These are phyloP conservation scores for Odobenus rosmarus DNA, from an alignment of 2,113 vertebrate species.

Conservation along the genomic window DNA sequence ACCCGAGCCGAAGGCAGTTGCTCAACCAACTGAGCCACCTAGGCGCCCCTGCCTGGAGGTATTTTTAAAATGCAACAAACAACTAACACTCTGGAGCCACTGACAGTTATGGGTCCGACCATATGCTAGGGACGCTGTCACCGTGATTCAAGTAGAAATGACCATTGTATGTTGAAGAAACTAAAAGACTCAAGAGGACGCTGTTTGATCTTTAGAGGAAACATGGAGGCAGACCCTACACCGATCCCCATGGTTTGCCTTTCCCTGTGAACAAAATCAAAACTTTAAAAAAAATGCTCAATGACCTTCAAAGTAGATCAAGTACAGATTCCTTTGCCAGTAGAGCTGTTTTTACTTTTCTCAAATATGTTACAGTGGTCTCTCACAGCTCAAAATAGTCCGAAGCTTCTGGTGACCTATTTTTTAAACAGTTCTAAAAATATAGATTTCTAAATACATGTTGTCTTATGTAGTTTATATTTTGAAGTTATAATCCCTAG, in stretches of 20 bases:
- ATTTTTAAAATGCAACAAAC: background rate
- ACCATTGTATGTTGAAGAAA: conserved; percentile 8
- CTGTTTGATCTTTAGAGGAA: background rate
- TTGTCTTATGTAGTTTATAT: conserved; percentile 49
- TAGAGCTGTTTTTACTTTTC: background rate
- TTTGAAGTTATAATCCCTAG: conserved; percentile 33
- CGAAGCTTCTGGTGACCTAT: conserved; percentile 5
- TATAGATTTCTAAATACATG: background rate
- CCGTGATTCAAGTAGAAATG: background rate
- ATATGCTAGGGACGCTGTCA: background rate
- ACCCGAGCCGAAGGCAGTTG: too few species aligned
- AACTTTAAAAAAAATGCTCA: background rate
- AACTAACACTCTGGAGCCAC: background rate
- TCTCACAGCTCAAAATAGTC: conserved; percentile 9
- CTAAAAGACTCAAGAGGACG: background rate
- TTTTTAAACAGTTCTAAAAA: conserved; percentile 57
- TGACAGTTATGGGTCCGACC: background rate
- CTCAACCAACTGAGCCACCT: too few species aligned
- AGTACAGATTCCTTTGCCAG: background rate
- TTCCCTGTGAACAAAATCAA: conserved; percentile 20
- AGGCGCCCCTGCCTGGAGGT: background rate
- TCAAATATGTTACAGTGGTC: conserved; percentile 19
- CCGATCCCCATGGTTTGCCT: background rate
- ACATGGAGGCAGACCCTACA: background rate
- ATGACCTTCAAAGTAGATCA: background rate